A percentile compares a stretch with the other conserved stretches of the same genome.
Evolutionary conservation across 2,113 vertebrate species (phyloP).

Genomic region (Asarcornis scutulata): DNA sequence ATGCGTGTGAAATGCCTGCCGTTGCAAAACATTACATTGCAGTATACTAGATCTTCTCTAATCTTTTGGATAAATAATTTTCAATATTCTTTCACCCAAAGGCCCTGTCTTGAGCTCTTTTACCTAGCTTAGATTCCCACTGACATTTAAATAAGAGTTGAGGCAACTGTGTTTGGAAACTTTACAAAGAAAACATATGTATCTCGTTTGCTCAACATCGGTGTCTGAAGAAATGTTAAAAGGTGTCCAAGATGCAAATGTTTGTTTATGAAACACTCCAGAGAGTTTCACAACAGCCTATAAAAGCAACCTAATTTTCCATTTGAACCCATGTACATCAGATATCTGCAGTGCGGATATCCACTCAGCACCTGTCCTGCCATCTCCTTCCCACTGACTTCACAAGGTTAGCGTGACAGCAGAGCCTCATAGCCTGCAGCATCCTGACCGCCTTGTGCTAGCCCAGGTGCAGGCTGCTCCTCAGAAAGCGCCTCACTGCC

Average conservation of each 20-base stretch:
- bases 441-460: not conserved
- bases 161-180: constrained; percentile 45
- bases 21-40: not conserved
- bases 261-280: constrained; percentile 14
- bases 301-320: constrained; percentile 24
- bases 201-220: constrained; percentile 56
- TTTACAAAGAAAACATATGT: constrained; percentile 52
- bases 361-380: not conserved
- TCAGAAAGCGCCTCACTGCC: not conserved
- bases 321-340: constrained; percentile 33
- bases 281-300: constrained; percentile 31
- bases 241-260: constrained; percentile 57
- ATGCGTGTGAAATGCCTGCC: not conserved
- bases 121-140: constrained; percentile 27
- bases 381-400: not conserved
- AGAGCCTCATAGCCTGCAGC: not conserved
- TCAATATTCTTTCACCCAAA: not conserved
- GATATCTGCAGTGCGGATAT: not conserved
- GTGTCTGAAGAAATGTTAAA: constrained; percentile 61
- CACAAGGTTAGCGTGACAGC: not conserved
- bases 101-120: not conserved
- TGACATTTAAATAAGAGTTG: not conserved
- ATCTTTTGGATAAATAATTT: not conserved
- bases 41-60: not conserved
- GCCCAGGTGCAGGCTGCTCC: not conserved